Base-by-base conservation (phyloP, 2,797 vertebrate genomes). In the Eulemur coronatus region DNA sequence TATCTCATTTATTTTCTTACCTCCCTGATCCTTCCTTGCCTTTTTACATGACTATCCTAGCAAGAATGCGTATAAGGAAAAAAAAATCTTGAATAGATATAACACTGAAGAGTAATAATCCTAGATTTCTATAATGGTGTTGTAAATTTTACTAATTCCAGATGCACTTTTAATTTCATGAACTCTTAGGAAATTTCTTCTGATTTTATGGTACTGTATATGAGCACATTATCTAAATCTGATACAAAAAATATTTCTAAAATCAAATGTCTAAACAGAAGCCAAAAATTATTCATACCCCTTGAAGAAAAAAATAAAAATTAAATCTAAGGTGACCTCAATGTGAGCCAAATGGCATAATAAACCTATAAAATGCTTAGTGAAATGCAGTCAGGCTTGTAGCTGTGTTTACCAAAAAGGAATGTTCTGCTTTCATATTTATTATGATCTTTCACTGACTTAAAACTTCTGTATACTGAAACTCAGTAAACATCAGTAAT, bases 351-450 rank as follows among this genome's bases (percentile, higher is more conserved):
- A 98, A 96, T 98, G 89, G 84, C 89, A 96, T 98, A 98, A 98
- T 98, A 97, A 98, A 98, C 94, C 98, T 97, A 98, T 98, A 98
- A 98, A 98, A 98, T 98, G 97, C 97, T 98, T 98, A 98, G 97
- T 98, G 98, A 98, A 95, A 99, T 98, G 97, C 98, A 98, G 92
- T 98, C 97, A 98, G 91, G 98, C 97, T 98, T 98, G 97, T 97
- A 98, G 97, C 97, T 97, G 76, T 98, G 97, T 98, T 98, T 98
- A 98, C 98, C 96, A 97, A 98, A 97, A 98, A 98, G 87, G 67
- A 98, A 98, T 97, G 96, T 95, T 98, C 97, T 96, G 92, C 95
- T 98, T 98, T 98, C 97, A 86, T 98, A 98, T 98, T 98, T 98
- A 98, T 98, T 98, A 98, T 98, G 81, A 98, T 97, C 95, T 98